Evolutionary conservation across 2,113 vertebrate species (phyloP).

Genomic region (Erythrolamprus reginae): DNA sequence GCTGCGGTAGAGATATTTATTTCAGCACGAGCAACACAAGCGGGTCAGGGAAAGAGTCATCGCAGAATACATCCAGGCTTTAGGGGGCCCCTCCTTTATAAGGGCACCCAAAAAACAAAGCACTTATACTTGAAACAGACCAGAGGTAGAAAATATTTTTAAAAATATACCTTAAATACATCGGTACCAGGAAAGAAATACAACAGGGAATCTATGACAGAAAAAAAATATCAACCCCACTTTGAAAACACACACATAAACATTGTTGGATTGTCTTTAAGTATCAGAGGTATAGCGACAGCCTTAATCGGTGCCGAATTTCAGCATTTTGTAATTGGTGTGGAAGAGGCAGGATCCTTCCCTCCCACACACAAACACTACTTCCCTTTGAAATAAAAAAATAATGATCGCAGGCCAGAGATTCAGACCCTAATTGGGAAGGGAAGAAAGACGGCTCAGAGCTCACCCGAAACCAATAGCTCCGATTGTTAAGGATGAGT

Average conservation of each 20-base stretch:
- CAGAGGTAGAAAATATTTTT: background rate
- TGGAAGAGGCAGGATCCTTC: background rate
- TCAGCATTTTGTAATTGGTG: background rate
- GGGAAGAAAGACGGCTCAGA: background rate
- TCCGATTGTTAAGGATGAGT: background rate
- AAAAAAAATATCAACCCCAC: background rate
- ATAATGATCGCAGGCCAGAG: background rate
- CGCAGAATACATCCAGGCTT: background rate
- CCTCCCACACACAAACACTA: too few species aligned
- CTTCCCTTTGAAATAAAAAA: background rate
- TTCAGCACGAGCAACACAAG: background rate
- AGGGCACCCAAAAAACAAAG: background rate
- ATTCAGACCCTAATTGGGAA: background rate
- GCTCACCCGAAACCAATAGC: background rate
- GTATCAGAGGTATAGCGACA: background rate
- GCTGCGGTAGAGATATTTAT: background rate
- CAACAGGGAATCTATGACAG: background rate
- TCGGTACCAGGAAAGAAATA: background rate
- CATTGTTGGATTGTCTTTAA: background rate
- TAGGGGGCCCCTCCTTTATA: background rate
- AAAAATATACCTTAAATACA: background rate
- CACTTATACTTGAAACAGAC: background rate
- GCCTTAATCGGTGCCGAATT: too few species aligned
- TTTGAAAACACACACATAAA: background rate
- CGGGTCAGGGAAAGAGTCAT: background rate